Evolutionary conservation across 2,888 invertebrate genomes (phyloP).

Genomic region (Drosophila picticornis): DNA sequence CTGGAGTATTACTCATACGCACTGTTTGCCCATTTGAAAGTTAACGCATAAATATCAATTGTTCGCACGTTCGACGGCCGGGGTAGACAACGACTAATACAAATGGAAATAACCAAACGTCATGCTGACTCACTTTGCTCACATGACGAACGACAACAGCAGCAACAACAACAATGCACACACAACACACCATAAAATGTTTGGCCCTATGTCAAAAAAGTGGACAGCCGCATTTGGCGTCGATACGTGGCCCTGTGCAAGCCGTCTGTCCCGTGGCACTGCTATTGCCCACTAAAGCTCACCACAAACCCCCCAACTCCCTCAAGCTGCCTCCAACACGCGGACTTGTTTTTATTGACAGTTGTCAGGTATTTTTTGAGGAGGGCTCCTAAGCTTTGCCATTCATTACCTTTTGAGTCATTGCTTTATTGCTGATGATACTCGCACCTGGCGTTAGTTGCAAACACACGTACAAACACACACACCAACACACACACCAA

Average conservation of each 20-base stretch:
- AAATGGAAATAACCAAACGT: slow-evolving; percentile 69
- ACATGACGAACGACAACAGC: not conserved
- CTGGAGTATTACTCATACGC: slow-evolving; percentile 45
- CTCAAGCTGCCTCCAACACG: fast-evolving
- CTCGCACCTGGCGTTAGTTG: slow-evolving; percentile 33
- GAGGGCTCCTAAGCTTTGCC: slow-evolving; percentile 51
- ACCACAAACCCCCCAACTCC: not conserved
- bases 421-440: slow-evolving; percentile 10
- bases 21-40: slow-evolving; percentile 25
- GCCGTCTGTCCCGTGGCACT: not conserved
- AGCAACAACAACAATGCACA: not conserved
- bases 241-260: not conserved
- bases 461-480: slow-evolving; percentile 8
- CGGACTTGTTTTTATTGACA: slow-evolving; percentile 42
- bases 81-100: slow-evolving; percentile 46
- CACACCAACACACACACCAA: not conserved
- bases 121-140: slow-evolving; percentile 63
- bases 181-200: slow-evolving; percentile 7
- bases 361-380: slow-evolving; percentile 54
- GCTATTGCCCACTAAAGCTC: not conserved
- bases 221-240: slow-evolving; percentile 12
- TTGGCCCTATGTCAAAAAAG: slow-evolving; percentile 30
- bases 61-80: slow-evolving; percentile 32
- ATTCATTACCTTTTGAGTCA: slow-evolving; percentile 12
- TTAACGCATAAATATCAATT: slow-evolving; percentile 52